Percentiles rank a stretch among this genome's conserved stretches.
phyloP scores from a whole-genome alignment of 2,888 invertebrate genomes.

The Diplazon laetatorius region DNA sequence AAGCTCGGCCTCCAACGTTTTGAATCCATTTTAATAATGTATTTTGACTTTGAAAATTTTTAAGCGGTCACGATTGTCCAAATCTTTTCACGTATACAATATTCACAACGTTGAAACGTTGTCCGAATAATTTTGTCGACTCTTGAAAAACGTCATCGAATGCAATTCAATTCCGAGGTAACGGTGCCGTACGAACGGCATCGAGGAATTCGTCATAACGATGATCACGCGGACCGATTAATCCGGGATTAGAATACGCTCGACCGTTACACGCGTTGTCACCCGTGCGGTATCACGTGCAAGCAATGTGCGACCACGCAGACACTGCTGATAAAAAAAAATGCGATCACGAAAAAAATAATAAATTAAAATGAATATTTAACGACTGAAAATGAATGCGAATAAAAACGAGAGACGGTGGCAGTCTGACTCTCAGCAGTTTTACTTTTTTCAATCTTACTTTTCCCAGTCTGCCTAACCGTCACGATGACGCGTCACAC shows the following conservation, averaged over 20 bases:
- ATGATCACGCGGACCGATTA: not conserved
- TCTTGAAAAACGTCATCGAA: constrained; percentile 1
- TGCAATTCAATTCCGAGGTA: constrained; percentile 14
- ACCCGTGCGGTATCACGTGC: not conserved
- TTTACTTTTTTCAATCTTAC: too few species aligned
- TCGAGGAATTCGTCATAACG: constrained; percentile 5
- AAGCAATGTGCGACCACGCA: not conserved
- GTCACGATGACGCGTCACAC: too few species aligned
- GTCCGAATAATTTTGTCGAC: not conserved
- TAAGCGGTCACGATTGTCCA: not conserved
- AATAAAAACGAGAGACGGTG: too few species aligned
- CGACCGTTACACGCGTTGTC: not conserved
- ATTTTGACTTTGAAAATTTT: not conserved
- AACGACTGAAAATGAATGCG: too few species aligned
- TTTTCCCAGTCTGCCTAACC: too few species aligned
- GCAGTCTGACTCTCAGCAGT: too few species aligned
- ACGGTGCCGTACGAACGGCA: not conserved
- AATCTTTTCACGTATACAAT: not conserved
- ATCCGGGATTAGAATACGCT: constrained; percentile 25
- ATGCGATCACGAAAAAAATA: not conserved
- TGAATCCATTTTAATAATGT: not conserved
- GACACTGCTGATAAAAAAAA: too few species aligned
- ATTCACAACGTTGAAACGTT: not conserved
- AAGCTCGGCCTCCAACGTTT: not conserved
- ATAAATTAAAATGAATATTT: not conserved